Conservation (phyloP, 2,888 invertebrate species). For the Strigamia crassipes region DNA sequence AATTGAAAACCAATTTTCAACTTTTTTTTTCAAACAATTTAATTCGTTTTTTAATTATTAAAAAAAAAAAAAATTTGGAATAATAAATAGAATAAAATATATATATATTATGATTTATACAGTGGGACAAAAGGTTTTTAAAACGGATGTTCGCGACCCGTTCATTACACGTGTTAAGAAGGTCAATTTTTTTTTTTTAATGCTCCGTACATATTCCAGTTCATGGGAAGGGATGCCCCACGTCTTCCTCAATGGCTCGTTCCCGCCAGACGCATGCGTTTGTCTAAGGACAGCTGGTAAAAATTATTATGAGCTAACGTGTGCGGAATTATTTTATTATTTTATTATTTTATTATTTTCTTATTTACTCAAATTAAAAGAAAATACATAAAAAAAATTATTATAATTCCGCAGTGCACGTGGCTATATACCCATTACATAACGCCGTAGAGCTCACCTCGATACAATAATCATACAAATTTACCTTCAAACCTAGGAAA, state of each 20-base stretch:
- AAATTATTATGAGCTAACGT: neutral
- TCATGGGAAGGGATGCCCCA: constrained; percentile 28
- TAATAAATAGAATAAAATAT: too few species aligned
- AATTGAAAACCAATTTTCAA: neutral
- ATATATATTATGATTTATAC: neutral
- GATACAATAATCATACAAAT: neutral
- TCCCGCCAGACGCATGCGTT: constrained; percentile 31
- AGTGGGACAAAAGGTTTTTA: constrained; percentile 19
- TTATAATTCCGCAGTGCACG: neutral
- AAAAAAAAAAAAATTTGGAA: too few species aligned
- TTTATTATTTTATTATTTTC: neutral
- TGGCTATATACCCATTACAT: neutral
- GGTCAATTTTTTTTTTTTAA: neutral
- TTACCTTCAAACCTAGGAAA: neutral
- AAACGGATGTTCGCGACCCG: constrained; percentile 31
- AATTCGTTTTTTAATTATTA: too few species aligned
- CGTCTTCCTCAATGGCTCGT: constrained; percentile 30
- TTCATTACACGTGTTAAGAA: neutral
- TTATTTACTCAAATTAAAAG: too few species aligned
- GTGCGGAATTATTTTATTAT: neutral
- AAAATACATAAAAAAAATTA: too few species aligned
- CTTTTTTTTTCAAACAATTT: neutral
- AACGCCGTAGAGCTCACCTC: neutral
- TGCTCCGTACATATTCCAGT: neutral
- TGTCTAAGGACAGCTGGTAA: constrained; percentile 19